phyloP scores from a whole-genome alignment of 2,113 vertebrate genomes.

The Alexandromys fortis region DNA sequence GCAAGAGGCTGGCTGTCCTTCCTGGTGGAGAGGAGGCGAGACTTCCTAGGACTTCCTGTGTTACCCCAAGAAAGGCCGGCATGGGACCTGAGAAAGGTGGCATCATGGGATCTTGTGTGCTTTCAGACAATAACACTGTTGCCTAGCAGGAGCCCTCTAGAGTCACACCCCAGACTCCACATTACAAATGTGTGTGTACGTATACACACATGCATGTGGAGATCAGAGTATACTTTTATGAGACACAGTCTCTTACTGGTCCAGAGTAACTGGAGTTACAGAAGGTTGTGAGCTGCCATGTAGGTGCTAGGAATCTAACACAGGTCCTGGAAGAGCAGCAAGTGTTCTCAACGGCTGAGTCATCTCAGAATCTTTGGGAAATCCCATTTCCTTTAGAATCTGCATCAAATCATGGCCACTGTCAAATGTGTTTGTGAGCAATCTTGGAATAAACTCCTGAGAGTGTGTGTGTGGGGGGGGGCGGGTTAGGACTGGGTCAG shows the following conservation, averaged over 20 bases:
- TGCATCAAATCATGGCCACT: background rate
- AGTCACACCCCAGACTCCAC: background rate
- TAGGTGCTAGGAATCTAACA: background rate
- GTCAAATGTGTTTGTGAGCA: background rate
- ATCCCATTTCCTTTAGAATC: background rate
- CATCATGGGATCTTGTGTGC: background rate
- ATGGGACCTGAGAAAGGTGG: background rate
- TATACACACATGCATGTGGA: too few species aligned
- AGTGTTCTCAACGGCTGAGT: background rate
- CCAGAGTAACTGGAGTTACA: background rate
- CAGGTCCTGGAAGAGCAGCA: background rate
- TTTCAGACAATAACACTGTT: background rate
- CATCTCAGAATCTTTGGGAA: conserved; percentile 45
- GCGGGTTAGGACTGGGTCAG: background rate
- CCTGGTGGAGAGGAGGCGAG: background rate
- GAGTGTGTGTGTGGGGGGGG: too few species aligned
- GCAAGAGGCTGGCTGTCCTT: background rate
- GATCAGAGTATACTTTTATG: background rate
- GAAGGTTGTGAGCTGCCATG: background rate
- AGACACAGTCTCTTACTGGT: background rate
- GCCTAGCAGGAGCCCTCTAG: conserved; percentile 3
- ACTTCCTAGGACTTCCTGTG: background rate
- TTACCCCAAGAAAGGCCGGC: accelerated
- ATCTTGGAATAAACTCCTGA: background rate
- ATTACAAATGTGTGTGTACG: background rate